phyloP scores from a whole-genome alignment of 2,888 invertebrate species.

The Synergus umbraculus region DNA sequence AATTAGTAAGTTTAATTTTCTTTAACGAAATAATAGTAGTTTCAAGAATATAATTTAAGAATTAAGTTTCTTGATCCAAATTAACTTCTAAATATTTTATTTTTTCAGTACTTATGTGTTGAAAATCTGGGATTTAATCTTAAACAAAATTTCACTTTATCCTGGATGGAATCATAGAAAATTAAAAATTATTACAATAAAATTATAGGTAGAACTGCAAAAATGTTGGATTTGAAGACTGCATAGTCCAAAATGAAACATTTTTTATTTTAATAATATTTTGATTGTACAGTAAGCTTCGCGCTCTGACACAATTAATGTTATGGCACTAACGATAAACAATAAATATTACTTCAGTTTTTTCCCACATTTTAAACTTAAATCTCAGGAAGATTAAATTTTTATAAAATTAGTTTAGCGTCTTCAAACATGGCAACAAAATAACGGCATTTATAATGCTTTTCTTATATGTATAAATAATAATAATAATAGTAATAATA shows the following conservation, averaged over 20 bases:
- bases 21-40: background rate
- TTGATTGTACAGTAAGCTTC: conserved; percentile 57
- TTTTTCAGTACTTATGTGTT: conserved; percentile 62
- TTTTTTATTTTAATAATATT: conserved; percentile 60
- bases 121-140: conserved; percentile 59
- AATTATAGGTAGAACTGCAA: no score
- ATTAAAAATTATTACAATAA: background rate
- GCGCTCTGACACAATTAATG: conserved; percentile 57
- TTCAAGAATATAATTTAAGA: background rate
- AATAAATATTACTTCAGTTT: conserved; percentile 55
- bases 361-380: conserved; percentile 44
- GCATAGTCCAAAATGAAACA: conserved; percentile 1
- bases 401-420: conserved; percentile 11
- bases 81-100: conserved; percentile 10
- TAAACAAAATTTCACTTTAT: conserved; percentile 56
- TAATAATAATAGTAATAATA: conserved; percentile 23
- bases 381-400: conserved; percentile 38
- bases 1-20: conserved; percentile 60
- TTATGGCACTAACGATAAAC: conserved; percentile 68
- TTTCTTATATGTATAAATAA: conserved; percentile 14
- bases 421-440: background rate
- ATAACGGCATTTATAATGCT: conserved; percentile 26
- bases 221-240: background rate
- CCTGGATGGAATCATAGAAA: conserved; percentile 54
- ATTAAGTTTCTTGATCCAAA: background rate